Base-by-base conservation (phyloP, 2,113 vertebrate species). In the Boulengeromyrus knoepffleri region DNA sequence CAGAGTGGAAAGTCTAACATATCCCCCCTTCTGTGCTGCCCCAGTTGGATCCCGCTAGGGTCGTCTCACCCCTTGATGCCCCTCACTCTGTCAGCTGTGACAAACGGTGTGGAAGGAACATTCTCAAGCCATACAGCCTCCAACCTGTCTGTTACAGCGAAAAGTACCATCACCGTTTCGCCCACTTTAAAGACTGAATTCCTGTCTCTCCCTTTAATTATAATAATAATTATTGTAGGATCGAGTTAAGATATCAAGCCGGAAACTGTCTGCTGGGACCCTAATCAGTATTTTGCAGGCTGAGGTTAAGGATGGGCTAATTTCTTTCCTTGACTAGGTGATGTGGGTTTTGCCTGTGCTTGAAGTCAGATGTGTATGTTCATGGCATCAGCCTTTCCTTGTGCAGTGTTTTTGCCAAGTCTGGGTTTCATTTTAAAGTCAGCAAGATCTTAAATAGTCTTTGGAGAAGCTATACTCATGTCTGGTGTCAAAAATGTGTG, bases 11-110 rank as follows among this genome's bases (percentile, higher is more conserved):
- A 19, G 17, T 42, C 74, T 80, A 39, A 17, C 74, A 42, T 80
- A 10, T 39, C 4, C 74, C 74, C 74, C 15, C 31, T 7, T 42
- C 39, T 39, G 74, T 80, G 36, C 90, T 47, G 74, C 45, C 31
- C 56, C 45, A 49, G 42, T 47, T 21, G 36, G 45, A 13, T 86
- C 8, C 49, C 19, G 8, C 80, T 45, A 15, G 47, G 13, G n/a
- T 47, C 84, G 10, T 31, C 53, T 74, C 31, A 46, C 89, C 84
- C 45, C 53, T 90, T 42, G 10, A 17, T 66, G 52, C 2, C 42
- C 87, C 85, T 31, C n/a, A 17, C 90, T 93, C 39, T 88, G 53
- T 88, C 56, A 45, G 36, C 87, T 66, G 42, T 66, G 56, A 88
- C 39, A 88, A 88, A 88, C 31, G 10, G 36, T 56, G 53, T 58